Percentiles rank a stretch among this genome's conserved stretches.
Evolutionary conservation across 2,797 vertebrate genomes (phyloP).

Genomic region (Macroramphosus scolopax): DNA sequence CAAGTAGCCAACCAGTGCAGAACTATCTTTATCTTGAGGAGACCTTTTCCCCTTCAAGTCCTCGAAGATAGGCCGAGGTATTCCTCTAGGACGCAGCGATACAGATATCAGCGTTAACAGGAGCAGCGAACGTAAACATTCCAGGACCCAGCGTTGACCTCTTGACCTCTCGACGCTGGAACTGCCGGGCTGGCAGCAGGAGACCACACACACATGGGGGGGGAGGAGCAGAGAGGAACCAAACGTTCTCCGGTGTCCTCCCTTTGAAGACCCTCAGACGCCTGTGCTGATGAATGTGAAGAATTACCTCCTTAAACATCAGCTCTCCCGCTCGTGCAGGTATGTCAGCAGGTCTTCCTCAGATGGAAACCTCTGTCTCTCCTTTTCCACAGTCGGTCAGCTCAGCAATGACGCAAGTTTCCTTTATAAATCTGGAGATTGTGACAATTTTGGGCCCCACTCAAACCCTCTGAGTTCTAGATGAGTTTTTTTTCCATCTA

Average conservation of each 20-base stretch:
- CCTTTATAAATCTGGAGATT: conserved; percentile 57
- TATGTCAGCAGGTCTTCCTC: conserved; percentile 45
- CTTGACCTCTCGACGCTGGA: conserved; percentile 57
- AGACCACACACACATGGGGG: conserved; percentile 65
- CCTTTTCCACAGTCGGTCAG: conserved; percentile 39
- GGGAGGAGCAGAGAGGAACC: conserved; percentile 38
- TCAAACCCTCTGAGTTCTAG: conserved; percentile 23
- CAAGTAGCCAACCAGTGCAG: too few relatives aligned
- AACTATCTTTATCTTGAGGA: too few relatives aligned
- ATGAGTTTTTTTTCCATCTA: conserved; percentile 48
- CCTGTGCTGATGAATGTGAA: conserved; percentile 33
- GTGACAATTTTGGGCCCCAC: conserved; percentile 51
- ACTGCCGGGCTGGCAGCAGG: conserved; percentile 39
- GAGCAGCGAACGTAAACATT: conserved; percentile 70
- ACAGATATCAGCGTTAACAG: conserved; percentile 53
- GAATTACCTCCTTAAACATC: conserved; percentile 32
- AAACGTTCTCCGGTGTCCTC: conserved; percentile 46
- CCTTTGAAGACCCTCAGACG: conserved; percentile 50
- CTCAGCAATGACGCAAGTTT: conserved; percentile 58
- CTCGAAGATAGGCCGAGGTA: conserved; percentile 8
- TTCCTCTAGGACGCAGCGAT: conserved; percentile 23
- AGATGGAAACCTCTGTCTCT: conserved; percentile 42
- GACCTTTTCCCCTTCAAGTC: conserved; percentile 2
- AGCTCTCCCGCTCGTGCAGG: conserved; percentile 12
- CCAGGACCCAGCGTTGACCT: conserved; percentile 68